phyloP scores from a whole-genome alignment of 2,113 vertebrate species.

The Numenius arquata region DNA sequence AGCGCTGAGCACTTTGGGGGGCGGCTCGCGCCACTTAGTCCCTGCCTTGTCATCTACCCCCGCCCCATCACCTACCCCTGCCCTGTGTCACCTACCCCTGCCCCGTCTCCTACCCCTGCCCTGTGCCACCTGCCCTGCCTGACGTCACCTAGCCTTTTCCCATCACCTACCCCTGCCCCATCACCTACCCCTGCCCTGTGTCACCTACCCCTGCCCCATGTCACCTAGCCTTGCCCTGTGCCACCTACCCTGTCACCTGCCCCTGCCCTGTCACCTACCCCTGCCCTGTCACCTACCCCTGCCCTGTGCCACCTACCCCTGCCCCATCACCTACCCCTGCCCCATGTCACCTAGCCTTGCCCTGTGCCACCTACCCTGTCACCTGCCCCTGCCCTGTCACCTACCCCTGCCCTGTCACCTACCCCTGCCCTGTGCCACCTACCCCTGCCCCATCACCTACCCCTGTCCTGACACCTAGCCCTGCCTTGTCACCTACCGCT shows the following conservation, averaged over 20 bases:
- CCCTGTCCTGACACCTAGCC: no score
- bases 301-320: background rate
- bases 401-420: background rate
- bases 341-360: background rate
- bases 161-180: background rate
- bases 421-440: background rate
- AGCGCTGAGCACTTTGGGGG: background rate
- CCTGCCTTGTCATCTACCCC: background rate
- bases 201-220: background rate
- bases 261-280: background rate
- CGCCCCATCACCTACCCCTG: background rate
- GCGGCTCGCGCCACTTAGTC: fast-evolving
- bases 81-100: background rate
- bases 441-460: background rate
- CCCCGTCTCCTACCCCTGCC: background rate
- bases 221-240: no score
- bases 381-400: background rate
- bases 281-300: no score
- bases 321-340: background rate
- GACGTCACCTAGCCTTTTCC: no score
- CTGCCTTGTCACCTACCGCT: background rate
- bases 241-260: background rate
- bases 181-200: background rate
- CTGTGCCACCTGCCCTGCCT: background rate
- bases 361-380: background rate